These are phyloP conservation scores for Harpalus rufipes DNA, from an alignment of 2,888 invertebrate species.

Conservation along the genomic window DNA sequence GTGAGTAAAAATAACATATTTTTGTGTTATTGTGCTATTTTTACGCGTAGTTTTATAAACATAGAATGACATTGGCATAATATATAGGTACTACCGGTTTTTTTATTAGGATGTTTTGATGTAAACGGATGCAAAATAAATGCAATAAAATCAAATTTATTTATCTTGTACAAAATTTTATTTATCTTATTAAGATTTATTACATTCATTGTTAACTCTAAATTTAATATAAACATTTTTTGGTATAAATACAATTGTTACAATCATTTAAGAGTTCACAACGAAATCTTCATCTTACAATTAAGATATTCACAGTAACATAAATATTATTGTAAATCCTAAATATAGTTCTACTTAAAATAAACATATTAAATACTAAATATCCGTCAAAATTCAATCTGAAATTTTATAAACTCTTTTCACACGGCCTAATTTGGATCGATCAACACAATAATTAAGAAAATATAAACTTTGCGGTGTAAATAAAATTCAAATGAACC, in stretches of 20 bases:
- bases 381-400: slow-evolving; percentile 19
- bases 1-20: background rate
- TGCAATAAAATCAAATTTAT: too few relatives aligned
- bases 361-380: slow-evolving; percentile 50
- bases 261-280: background rate
- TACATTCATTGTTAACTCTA: background rate
- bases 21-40: background rate
- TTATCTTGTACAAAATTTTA: background rate
- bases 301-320: background rate
- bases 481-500: slow-evolving; percentile 31
- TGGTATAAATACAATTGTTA: background rate
- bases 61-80: too few relatives aligned
- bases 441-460: slow-evolving; percentile 33
- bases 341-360: slow-evolving; percentile 22
- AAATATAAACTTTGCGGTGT: slow-evolving; percentile 26
- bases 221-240: background rate
- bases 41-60: background rate
- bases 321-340: slow-evolving; percentile 36
- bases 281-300: too few relatives aligned
- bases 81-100: too few relatives aligned
- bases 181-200: background rate
- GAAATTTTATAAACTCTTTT: slow-evolving; percentile 14
- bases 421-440: slow-evolving; percentile 13
- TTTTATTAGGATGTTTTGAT: too few relatives aligned
- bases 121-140: too few relatives aligned